Evolutionary conservation across 2,797 vertebrate species (phyloP).

Genomic region (Lithobates pipiens): DNA sequence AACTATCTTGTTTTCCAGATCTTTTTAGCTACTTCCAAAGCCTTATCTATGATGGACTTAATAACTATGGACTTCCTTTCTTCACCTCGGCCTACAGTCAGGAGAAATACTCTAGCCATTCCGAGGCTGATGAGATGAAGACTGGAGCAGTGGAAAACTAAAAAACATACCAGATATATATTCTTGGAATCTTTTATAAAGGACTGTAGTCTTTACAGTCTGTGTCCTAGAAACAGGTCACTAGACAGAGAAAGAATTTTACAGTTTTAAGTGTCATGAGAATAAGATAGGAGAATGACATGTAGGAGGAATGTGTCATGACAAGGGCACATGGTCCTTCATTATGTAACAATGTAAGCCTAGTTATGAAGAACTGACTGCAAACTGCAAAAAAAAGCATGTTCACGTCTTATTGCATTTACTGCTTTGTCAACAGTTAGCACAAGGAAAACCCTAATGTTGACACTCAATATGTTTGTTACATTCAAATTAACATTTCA

Average conservation of each 20-base stretch:
- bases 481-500: neutral
- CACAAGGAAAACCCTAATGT: neutral
- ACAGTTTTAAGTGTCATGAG: conserved; percentile 33
- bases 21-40: conserved; percentile 94
- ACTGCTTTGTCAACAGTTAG: neutral
- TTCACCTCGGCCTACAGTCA: conserved; percentile 74
- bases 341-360: conserved; percentile 18
- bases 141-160: conserved; percentile 81
- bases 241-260: conserved; percentile 42
- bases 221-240: conserved; percentile 42
- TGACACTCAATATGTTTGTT: conserved; percentile 1
- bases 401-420: neutral
- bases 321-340: conserved; percentile 4
- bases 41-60: conserved; percentile 85
- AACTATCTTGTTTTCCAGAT: conserved; percentile 73
- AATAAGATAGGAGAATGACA: conserved; percentile 23
- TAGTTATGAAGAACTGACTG: conserved; percentile 13
- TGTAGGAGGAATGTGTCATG: conserved; percentile 18
- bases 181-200: conserved; percentile 9
- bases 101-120: conserved; percentile 69
- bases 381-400: conserved; percentile 24
- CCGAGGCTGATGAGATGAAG: conserved; percentile 77
- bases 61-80: conserved; percentile 79
- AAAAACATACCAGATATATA: conserved; percentile 30
- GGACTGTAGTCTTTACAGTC: conserved; percentile 5